Base-by-base conservation (phyloP, 2,888 invertebrate species). In the Arrhopalites spinosus region DNA sequence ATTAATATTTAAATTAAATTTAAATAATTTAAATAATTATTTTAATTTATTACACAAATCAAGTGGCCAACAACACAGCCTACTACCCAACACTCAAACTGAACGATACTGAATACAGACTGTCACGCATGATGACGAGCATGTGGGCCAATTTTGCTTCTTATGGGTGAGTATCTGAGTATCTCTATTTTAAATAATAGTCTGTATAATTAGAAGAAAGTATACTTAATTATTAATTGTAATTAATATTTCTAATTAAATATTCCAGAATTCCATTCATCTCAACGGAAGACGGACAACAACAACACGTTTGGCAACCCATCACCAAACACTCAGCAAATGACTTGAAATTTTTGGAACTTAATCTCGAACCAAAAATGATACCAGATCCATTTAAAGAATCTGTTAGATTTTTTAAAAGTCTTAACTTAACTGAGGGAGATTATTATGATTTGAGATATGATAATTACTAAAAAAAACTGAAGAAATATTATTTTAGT, bases 91-190 rank as follows among this genome's bases (percentile, higher is more conserved):
- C 63, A 2, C 59, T 82, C 2, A 50, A 78, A 29, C 17, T 67
- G 1, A 75, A 74, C n/a, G 81, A 81, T 61, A 78, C 80, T 25
- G 82, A 82, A 30, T 78, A 77, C 43, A 29, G 75, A 30, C 56
- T 82, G 29, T 78, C 80, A 0, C 47, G 69, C 45, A 72, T 80
- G 7, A 78, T 81, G 68, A 78, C 74, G 13, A 78, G 68, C 50
- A 27, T 82, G 56, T 81, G 81, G 81, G 68, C 77, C 5, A 82
- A 82, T 59, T 82, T 82, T 80, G 82, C 82, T 25, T 75, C 72
- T 17, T 71, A 73, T 20, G 81, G 82, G 81, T 81, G 78, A 61
- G 61, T 61, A 23, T 15, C 11, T 23, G 5, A 27, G 20, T 53
- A 53, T 20, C 53, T 13, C n/a, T 20, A 25, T 59, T 59, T 2